Conservation (phyloP, 1,140 invertebrate genomes). For the Drosophila sucinea region DNA sequence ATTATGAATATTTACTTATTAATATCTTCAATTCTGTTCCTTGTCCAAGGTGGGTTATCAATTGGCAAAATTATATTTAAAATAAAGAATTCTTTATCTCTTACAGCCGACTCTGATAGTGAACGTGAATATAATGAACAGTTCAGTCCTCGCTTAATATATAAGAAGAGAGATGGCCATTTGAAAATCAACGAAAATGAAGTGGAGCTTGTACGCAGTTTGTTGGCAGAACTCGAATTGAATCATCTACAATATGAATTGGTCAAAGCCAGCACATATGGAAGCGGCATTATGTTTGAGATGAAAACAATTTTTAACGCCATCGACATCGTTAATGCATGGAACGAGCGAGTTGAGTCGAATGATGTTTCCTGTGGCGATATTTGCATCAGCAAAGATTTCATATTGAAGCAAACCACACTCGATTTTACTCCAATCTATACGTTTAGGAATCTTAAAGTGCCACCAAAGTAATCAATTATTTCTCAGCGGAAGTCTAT, state of each 20-base stretch:
- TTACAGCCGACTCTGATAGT: background rate
- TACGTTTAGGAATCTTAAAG: background rate
- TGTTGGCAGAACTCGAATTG: slow-evolving; percentile 16
- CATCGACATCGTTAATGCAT: slow-evolving; percentile 8
- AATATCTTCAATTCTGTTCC: background rate
- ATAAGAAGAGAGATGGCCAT: background rate
- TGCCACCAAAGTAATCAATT: background rate
- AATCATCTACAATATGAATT: slow-evolving; percentile 14
- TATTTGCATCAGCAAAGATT: slow-evolving; percentile 19
- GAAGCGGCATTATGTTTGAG: slow-evolving; percentile 31
- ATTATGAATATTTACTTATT: background rate
- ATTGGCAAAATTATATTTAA: background rate
- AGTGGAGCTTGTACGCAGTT: background rate
- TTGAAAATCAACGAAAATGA: background rate
- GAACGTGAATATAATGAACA: background rate
- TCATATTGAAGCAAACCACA: slow-evolving; percentile 17
- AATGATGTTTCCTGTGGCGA: background rate
- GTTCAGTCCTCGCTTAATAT: slow-evolving; percentile 32
- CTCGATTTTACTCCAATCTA: background rate
- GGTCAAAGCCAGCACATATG: slow-evolving; percentile 5
- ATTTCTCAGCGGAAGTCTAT: slow-evolving; percentile 5
- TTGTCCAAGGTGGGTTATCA: background rate
- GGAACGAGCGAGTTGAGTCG: background rate
- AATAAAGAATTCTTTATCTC: background rate
- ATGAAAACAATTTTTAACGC: slow-evolving; percentile 26